phyloP scores from a whole-genome alignment of 1,140 invertebrate species.

The Drosophila equinoxialis region DNA sequence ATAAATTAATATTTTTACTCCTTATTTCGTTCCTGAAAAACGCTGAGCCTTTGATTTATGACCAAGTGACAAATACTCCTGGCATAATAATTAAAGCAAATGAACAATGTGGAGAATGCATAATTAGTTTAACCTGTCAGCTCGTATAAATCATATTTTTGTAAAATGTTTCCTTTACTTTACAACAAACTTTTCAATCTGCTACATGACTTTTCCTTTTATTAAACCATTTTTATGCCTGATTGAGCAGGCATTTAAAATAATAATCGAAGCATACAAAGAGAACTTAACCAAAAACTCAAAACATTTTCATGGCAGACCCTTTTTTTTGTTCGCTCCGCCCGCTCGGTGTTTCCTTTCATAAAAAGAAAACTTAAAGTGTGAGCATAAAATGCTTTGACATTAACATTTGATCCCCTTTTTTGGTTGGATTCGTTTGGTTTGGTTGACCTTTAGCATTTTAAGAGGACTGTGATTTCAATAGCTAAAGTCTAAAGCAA shows the following conservation, averaged over 20 bases:
- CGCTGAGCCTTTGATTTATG: neutral
- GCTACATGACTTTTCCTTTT: neutral
- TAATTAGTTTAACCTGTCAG: neutral
- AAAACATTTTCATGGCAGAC: conserved; percentile 39
- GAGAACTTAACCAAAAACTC: conserved; percentile 17
- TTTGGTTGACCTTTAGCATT: neutral
- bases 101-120: neutral
- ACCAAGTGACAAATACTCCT: neutral
- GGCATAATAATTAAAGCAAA: neutral
- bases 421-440: neutral
- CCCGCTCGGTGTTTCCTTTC: neutral
- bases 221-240: neutral
- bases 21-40: neutral
- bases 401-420: conserved; percentile 3
- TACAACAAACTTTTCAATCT: neutral
- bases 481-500: neutral
- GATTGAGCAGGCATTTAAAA: conserved; percentile 4
- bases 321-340: conserved; percentile 25
- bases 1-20: too few species aligned
- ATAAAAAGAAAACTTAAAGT: conserved; percentile 43
- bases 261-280: conserved; percentile 3
- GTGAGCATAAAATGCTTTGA: conserved; percentile 31
- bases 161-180: neutral
- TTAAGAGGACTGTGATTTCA: neutral
- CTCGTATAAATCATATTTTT: neutral